A percentile compares a stretch with the other conserved stretches of the same genome.
phyloP scores from a whole-genome alignment of 2,797 vertebrate genomes.

The Mastacembelus armatus region DNA sequence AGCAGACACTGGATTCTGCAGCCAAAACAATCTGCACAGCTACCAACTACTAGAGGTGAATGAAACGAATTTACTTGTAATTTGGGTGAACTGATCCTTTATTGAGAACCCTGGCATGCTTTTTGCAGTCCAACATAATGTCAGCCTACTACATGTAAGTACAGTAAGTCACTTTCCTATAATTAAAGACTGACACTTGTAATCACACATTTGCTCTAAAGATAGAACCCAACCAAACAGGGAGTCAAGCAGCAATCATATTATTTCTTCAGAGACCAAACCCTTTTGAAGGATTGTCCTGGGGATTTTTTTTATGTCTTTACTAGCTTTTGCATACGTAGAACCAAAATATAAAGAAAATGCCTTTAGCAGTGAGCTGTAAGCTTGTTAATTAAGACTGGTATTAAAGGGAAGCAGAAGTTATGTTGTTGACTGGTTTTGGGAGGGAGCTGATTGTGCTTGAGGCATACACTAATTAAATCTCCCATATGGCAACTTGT shows the following conservation, averaged over 20 bases:
- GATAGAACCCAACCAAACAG: constrained; percentile 54
- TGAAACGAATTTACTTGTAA: background rate
- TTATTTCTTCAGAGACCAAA: constrained; percentile 62
- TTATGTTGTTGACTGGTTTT: constrained; percentile 57
- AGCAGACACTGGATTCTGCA: background rate
- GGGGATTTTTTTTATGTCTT: constrained; percentile 25
- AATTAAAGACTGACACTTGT: constrained; percentile 73
- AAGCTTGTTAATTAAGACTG: constrained; percentile 69
- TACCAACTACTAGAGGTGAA: background rate
- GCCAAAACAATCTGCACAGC: background rate
- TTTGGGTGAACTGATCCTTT: background rate
- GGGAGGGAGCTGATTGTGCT: constrained; percentile 64
- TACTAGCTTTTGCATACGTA: constrained; percentile 41
- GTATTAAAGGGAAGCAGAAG: constrained; percentile 64
- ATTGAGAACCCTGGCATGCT: constrained; percentile 11
- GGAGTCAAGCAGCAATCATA: constrained; percentile 63
- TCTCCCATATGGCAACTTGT: constrained; percentile 81
- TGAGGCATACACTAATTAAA: constrained; percentile 79
- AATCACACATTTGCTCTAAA: constrained; percentile 77
- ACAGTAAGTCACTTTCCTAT: constrained; percentile 50
- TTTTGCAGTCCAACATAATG: constrained; percentile 20
- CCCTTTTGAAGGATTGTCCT: constrained; percentile 38
- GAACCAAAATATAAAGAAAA: constrained; percentile 66
- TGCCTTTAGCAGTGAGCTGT: constrained; percentile 45
- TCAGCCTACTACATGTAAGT: constrained; percentile 28